Percentiles rank a stretch among this genome's conserved stretches.
These are phyloP conservation scores for Trypoxylus dichotomus DNA, from an alignment of 1,140 invertebrate genomes.

Conservation along the genomic window DNA sequence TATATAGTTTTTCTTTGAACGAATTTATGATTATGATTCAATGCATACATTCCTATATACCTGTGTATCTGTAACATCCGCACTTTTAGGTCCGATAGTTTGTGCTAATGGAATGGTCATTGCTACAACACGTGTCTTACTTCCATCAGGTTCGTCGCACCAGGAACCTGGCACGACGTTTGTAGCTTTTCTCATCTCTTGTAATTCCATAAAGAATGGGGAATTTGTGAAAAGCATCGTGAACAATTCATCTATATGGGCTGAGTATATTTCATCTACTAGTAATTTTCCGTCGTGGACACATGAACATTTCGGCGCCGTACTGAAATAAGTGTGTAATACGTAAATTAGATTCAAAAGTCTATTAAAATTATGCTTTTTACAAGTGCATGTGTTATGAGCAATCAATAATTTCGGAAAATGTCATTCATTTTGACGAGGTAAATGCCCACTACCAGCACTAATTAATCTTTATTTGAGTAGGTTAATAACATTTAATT, in stretches of 20 bases:
- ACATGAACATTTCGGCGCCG: conserved; percentile 58
- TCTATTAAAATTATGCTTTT: too few relatives aligned
- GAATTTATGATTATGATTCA: too few relatives aligned
- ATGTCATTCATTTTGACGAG: too few relatives aligned
- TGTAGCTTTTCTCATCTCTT: conserved; percentile 75
- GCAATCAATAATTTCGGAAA: too few relatives aligned
- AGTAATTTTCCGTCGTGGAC: conserved; percentile 78
- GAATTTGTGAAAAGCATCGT: conserved; percentile 90
- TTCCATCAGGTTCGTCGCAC: conserved; percentile 69
- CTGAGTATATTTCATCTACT: conserved; percentile 72
- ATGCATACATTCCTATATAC: conserved; percentile 53
- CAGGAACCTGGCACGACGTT: conserved; percentile 72
- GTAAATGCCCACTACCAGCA: too few relatives aligned
- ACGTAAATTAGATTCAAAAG: too few relatives aligned
- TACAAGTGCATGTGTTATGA: too few relatives aligned
- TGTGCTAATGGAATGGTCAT: conserved; percentile 81
- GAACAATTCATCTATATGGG: conserved; percentile 85
- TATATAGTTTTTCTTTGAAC: too few relatives aligned
- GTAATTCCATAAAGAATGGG: conserved; percentile 84
- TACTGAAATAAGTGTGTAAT: not conserved
- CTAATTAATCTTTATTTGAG: too few relatives aligned
- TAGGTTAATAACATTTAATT: too few relatives aligned
- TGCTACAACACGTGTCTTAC: conserved; percentile 76
- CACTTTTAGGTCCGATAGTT: conserved; percentile 83
- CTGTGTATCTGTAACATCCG: conserved; percentile 83